Base-by-base conservation (phyloP, 2,797 vertebrate genomes). In the Muscicapa comitata region DNA sequence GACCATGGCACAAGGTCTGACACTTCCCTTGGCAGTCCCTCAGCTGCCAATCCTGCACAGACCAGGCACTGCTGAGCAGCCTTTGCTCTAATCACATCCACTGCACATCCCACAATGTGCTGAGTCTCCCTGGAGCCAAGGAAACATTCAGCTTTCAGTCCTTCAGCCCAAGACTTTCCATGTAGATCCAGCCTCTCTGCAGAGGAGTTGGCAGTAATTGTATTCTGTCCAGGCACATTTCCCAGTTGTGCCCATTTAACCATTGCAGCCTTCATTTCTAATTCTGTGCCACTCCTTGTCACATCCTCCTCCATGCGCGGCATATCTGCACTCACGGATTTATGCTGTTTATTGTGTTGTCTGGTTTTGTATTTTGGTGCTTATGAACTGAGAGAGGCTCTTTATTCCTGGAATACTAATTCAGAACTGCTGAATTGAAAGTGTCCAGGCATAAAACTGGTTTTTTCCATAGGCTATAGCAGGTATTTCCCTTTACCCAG, bases 1-100 rank as follows among this genome's bases (percentile, higher is more conserved):
- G 24, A 35, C n/a, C 10, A 9, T 0, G 2, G 31, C 61, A 72
- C 0, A 0, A 55, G 43, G 9, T 45, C 38, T 43, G 65, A 61
- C 75, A 16, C 26, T 80, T 82, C 17, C 10, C 31, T n/a, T 51
- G 8, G 2, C 37, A 31, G 63, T 55, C 62, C 48, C 80, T 92
- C 4, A 2, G 71, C 80, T 95, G 91, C 68, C 89, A 85, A 0
- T 92, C 89, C 73, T 17, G 38, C 11, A 1, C 33, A 91, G 77
- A 23, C 35, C 37, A 37, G 71, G 55, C 47, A 40, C 40, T 72
- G 40, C 58, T 51, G 47, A 37, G 47, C 38, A 70, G 62, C 70
- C 90, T 43, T 48, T 70, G 51, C 68, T 82, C 47, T 26, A 37
- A 7, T 59, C 66, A 48, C n/a, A 35, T 62, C 47, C 51, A 8